Evolutionary conservation across 2,113 vertebrate genomes (phyloP), one percentile per base, ranked within the genome.

Genomic region (Ictalurus furcatus): DNA sequence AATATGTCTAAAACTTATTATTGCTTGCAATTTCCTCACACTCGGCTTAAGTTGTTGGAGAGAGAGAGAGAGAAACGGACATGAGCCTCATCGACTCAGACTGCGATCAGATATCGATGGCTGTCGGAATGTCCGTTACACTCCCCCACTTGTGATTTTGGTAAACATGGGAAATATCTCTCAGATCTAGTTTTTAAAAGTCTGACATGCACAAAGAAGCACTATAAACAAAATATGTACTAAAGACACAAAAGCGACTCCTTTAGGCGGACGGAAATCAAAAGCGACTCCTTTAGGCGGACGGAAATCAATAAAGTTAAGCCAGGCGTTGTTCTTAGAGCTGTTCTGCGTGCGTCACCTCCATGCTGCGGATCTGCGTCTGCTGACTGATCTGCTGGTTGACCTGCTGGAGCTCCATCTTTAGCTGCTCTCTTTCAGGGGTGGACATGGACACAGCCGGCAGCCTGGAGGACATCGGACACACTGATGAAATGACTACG

Each of bases 301-400:
- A 48, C 0, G 44, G 44, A 44, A 48, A 52, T 52, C 48, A 52
- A 52, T 48, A 52, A 52, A 11, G 48, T 48, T 48, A 48, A 52
- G 48, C 48, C 48, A 52, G 48, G 9, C 1, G 9, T 52, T 52
- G 48, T 52, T 52, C 48, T 52, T 52, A 13, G 54, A 13, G 54
- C 54, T 56, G 54, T 56, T 56, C 54, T 58, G 30, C 0, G 13
- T 4, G 11, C 0, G 8, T 87, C 90, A 99, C 97, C 97, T 98
- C 97, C 84, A 98, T 95, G 80, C 96, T 96, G 87, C 97, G 94
- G 89, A 99, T 95, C 93, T 99, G 98, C 34, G 97, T 98, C 94
- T 99, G 98, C 90, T 99, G 98, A 93, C 93, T 99, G 90, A 99
- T 99, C 94, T 99, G 98, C 89, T 99, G 98, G 95, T 98, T 99